A percentile compares a stretch with the other conserved stretches of the same genome.
phyloP scores from a whole-genome alignment of 2,888 invertebrate genomes.

The Danaus chrysippus region DNA sequence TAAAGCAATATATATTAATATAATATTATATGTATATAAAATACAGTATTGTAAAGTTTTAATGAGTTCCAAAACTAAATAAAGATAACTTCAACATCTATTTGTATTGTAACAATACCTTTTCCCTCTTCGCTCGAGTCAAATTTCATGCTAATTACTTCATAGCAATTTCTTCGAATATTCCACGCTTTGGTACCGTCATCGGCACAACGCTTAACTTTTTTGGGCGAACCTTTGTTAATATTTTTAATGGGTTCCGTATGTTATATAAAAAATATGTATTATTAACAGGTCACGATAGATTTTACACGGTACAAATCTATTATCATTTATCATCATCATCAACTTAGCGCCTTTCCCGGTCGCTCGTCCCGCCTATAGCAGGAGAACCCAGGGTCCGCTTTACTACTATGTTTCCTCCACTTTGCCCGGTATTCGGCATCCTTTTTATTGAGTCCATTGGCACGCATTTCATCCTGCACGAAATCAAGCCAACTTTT shows the following conservation, averaged over 20 bases:
- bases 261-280: background rate
- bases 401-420: too few species aligned
- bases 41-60: constrained; percentile 1
- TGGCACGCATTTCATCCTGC: too few species aligned
- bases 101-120: constrained; percentile 7
- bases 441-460: too few species aligned
- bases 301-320: background rate
- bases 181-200: constrained; percentile 29
- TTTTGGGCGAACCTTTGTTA: background rate
- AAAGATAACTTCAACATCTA: constrained; percentile 3
- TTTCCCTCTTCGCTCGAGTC: constrained; percentile 6
- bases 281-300: background rate
- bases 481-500: too few species aligned
- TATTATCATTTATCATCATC: too few species aligned
- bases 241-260: background rate
- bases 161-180: constrained; percentile 25
- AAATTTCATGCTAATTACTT: constrained; percentile 9
- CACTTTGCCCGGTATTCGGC: too few species aligned
- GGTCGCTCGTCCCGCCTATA: too few species aligned
- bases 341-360: too few species aligned
- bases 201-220: constrained; percentile 25
- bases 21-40: constrained; percentile 1
- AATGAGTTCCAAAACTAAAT: constrained; percentile 6
- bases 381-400: too few species aligned
- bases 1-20: background rate